Percentiles rank a stretch among this genome's conserved stretches.
Conservation (phyloP, 2,113 vertebrate genomes). For the Zosterops hypoxanthus region DNA sequence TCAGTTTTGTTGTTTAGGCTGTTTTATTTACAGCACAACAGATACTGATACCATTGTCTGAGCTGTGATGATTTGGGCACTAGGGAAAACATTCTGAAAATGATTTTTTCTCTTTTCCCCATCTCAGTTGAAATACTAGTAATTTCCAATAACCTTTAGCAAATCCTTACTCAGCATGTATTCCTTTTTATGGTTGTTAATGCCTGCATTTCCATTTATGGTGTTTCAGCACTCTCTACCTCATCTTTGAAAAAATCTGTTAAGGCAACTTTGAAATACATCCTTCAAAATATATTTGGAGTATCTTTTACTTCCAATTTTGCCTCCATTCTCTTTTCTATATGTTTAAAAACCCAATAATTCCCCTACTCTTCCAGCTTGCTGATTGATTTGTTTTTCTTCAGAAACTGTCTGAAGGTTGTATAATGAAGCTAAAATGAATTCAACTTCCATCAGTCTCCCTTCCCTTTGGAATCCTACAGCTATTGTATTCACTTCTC, state of each 20-base stretch:
- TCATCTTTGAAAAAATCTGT: background rate
- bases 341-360: background rate
- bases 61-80: background rate
- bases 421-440: constrained; percentile 6
- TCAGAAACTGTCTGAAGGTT: background rate
- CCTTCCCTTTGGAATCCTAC: constrained; percentile 15
- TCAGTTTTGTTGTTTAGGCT: background rate
- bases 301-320: constrained; percentile 10
- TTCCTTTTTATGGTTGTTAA: background rate
- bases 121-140: background rate
- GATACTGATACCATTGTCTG: background rate
- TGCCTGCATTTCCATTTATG: background rate
- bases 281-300: background rate
- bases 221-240: background rate
- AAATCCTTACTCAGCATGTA: background rate
- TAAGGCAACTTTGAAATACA: background rate
- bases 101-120: background rate
- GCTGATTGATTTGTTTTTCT: constrained; percentile 23
- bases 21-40: background rate
- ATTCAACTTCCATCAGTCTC: constrained; percentile 5
- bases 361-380: background rate
- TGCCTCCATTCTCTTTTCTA: background rate
- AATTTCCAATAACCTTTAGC: background rate
- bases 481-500: background rate
- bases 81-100: background rate